Conservation (phyloP, 2,113 vertebrate species). For the Tapirus terrestris region DNA sequence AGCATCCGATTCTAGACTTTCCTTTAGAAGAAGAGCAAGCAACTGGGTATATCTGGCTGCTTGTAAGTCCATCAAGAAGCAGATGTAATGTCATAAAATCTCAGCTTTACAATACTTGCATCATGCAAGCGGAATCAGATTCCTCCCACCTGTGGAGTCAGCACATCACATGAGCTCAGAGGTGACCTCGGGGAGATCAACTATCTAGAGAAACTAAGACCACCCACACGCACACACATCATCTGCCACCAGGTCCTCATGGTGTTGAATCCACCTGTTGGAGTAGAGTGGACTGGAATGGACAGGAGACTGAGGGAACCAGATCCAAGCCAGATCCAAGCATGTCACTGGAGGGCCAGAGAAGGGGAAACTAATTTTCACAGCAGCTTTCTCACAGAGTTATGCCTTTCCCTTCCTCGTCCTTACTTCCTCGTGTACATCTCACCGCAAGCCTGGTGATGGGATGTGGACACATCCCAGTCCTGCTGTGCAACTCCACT, state of each 20-base stretch:
- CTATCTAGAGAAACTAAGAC: background rate
- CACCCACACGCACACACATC: background rate
- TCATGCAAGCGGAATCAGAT: background rate
- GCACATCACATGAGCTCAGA: fast-evolving
- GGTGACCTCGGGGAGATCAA: too few relatives aligned
- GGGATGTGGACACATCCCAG: background rate
- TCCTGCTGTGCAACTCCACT: background rate
- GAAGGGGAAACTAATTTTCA: background rate
- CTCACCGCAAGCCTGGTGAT: background rate
- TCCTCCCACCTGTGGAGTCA: background rate
- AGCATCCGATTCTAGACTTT: background rate
- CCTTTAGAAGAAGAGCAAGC: background rate
- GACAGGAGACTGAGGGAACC: background rate
- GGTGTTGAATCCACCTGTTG: background rate
- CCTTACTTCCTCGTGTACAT: background rate
- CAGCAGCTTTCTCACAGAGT: background rate
- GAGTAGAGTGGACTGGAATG: background rate
- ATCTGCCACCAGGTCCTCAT: background rate
- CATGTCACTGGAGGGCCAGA: background rate
- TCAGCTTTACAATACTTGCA: background rate
- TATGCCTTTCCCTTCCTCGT: background rate
- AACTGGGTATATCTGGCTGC: too few relatives aligned
- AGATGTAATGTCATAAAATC: background rate
- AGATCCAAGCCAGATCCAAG: background rate
- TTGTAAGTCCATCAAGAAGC: background rate